Evolutionary conservation across 1,140 invertebrate species (phyloP), one percentile per base, ranked within the genome.

Genomic region (Vollenhovia emeryi): DNA sequence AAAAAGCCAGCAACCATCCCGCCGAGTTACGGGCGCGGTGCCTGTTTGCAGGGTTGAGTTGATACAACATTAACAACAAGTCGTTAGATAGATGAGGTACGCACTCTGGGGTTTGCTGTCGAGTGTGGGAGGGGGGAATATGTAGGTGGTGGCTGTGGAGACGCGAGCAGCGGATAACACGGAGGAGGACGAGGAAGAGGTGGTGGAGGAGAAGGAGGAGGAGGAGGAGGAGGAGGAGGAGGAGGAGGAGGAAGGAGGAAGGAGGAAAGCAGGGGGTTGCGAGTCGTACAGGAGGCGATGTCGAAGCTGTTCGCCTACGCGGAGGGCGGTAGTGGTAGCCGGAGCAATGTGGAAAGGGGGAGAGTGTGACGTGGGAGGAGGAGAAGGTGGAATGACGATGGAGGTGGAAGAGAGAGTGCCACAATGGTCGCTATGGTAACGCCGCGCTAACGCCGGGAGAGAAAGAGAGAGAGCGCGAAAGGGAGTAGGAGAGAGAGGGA

Each of bases 41-140:
- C 64, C 91, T 90, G 91, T 92, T 91, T 90, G 89, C 89, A 89
- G 88, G 91, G 90, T 91, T 92, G 88, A 93, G 88, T 92, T 93
- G 90, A 93, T 93, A 93, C 91, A 92, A 92, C 92, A 93, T 93
- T 93, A 93, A 93, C 90, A 92, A 93, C 92, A 91, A 93, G 92
- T 93, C 91, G 92, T 93, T 93, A 93, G 92, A 91, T 90, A 91
- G 90, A 92, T 89, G 91, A 92, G 91, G 89, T 91, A 89, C 85
- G 86, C 76, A 88, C 85, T 66, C 62, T 68, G 76, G 88, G 86
- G 87, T 86, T 89, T 91, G 89, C 86, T 87, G 76, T 85, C 80
- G 90, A 82, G 89, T 84, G 79, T 86, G 30, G 76, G 64, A 52
- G 55, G 57, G 45, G 45, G 80, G 74, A 33, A 64, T 69, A 76